A percentile compares a stretch with the other conserved stretches of the same genome.
Conservation (phyloP, 2,888 invertebrate species). For the Unio pictorum region DNA sequence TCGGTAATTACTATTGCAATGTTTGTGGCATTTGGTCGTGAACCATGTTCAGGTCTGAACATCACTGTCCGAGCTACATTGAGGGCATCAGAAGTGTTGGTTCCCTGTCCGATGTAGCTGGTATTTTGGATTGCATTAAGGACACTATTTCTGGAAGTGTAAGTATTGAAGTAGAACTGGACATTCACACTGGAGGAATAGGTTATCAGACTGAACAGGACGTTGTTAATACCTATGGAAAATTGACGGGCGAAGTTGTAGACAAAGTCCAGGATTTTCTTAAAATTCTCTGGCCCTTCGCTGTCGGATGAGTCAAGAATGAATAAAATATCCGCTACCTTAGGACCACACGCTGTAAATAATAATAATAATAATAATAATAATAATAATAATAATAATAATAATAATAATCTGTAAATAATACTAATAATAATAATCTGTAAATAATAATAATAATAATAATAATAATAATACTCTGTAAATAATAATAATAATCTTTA, state of each 20-base stretch:
- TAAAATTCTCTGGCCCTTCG: conserved; percentile 39
- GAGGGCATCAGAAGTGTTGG: conserved; percentile 42
- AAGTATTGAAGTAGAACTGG: conserved; percentile 39
- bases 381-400: too few species aligned
- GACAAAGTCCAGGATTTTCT: conserved; percentile 38
- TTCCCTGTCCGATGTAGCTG: conserved; percentile 35
- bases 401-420: not conserved
- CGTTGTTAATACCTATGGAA: conserved; percentile 29
- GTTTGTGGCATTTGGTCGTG: conserved; percentile 29
- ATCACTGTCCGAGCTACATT: conserved; percentile 27
- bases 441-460: too few species aligned
- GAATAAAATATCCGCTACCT: conserved; percentile 22
- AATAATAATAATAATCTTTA: not conserved
- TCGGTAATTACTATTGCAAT: conserved; percentile 53
- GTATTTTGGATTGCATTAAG: conserved; percentile 39
- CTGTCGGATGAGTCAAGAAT: conserved; percentile 37
- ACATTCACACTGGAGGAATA: conserved; percentile 30
- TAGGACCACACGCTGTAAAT: conserved; percentile 18
- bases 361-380: not conserved
- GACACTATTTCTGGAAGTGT: conserved; percentile 22
- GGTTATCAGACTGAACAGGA: conserved; percentile 38
- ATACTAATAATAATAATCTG: not conserved
- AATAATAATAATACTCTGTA: not conserved
- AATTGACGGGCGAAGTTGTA: conserved; percentile 34
- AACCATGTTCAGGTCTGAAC: conserved; percentile 26